Evolutionary conservation across 2,113 vertebrate species (phyloP), one percentile per base, ranked within the genome.

Genomic region (Pterocles gutturalis): DNA sequence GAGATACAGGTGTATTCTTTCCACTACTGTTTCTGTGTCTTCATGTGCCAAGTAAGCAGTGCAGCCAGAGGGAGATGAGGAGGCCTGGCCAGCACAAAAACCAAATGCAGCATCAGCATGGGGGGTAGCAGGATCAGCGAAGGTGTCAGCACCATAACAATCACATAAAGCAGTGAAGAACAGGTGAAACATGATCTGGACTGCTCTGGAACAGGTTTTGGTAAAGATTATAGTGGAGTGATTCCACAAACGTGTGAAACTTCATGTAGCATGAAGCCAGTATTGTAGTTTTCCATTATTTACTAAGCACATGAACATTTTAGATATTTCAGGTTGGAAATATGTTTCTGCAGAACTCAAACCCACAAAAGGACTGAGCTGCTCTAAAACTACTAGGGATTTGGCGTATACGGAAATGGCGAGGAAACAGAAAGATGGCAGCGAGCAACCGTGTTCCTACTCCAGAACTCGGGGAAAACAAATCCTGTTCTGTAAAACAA

Each of bases 11-110:
- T 64, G 8, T 45, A 49, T 36, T 76, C 36, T 77, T 76, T 75
- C 20, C 53, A 21, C 14, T 66, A n/a, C 6, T 62, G 8, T 65
- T 61, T 2, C 4, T 16, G 46, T 0, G 0, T 67, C 38, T 17
- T 89, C 61, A 80, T 85, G 0, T 61, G 41, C 31, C 58, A 92
- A 80, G 62, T 28, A 83, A 88, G 49, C 31, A 65, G 6, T 29
- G 26, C 21, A 43, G 31, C 13, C 36, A 88, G 36, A 81, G 24
- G 24, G 29, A 86, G 45, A 2, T 43, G 67, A 72, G 34, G 28
- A 61, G 13, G 9, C 65, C 53, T 77, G 24, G 34, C 19, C 54
- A 46, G 21, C 33, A 31, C 38, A 92, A 58, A 83, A 86, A 70
- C 12, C 13, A 87, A 81, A 84, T 29, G 16, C 22, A 54, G 53